A percentile compares a stretch with the other conserved stretches of the same genome.
Conservation (phyloP, 2,888 invertebrate species). For the Andricus quercusramuli region DNA sequence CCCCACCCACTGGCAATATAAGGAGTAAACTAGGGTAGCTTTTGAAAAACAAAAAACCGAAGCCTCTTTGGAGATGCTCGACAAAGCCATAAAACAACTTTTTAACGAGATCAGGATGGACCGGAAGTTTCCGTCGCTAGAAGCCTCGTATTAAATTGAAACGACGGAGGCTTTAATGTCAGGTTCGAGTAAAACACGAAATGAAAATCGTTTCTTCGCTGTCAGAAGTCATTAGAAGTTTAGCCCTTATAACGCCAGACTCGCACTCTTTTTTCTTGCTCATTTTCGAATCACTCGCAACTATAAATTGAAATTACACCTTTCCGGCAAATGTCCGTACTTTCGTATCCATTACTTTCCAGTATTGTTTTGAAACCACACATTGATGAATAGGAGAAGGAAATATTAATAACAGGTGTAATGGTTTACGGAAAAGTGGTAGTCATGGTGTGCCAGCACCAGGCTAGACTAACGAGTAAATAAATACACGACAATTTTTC, state of each 20-base stretch:
- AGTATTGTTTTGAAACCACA: not conserved
- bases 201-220: conserved; percentile 28
- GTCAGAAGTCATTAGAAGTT: conserved; percentile 39
- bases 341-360: not conserved
- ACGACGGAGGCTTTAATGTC: conserved; percentile 24
- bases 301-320: conserved; percentile 18
- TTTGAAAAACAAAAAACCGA: conserved; percentile 20
- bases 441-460: conserved; percentile 15
- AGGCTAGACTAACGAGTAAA: conserved; percentile 48
- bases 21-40: conserved; percentile 18
- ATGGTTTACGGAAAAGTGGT: conserved; percentile 37
- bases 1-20: conserved; percentile 22
- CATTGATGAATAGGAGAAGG: not conserved
- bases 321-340: not conserved
- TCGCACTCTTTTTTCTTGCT: not conserved
- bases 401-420: conserved; percentile 33
- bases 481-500: conserved; percentile 52
- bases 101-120: conserved; percentile 46
- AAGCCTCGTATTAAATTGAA: conserved; percentile 53
- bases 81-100: conserved; percentile 34
- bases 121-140: conserved; percentile 52
- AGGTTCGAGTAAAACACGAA: conserved; percentile 45
- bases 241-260: conserved; percentile 20
- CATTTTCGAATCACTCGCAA: not conserved
- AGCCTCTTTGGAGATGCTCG: conserved; percentile 13